Evolutionary conservation across 2,113 vertebrate genomes (phyloP).

Genomic region (Pristiophorus japonicus): DNA sequence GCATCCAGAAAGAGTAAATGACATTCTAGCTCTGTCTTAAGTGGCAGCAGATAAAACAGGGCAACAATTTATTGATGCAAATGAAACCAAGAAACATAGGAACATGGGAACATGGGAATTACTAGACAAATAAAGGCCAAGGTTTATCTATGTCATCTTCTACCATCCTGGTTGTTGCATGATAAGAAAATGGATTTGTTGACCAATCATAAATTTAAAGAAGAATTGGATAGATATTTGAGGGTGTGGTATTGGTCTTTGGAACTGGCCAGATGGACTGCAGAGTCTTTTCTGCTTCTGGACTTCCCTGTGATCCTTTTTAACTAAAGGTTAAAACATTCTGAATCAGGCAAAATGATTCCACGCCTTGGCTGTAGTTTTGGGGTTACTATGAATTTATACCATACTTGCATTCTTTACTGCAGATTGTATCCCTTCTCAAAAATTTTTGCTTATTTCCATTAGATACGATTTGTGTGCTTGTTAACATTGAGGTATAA

Average conservation of each 20-base stretch:
- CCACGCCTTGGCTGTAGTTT: neutral
- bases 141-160: no score
- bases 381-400: neutral
- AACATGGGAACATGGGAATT: no score
- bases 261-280: neutral
- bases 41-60: no score
- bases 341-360: neutral
- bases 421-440: neutral
- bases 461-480: neutral
- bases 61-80: no score
- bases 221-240: neutral
- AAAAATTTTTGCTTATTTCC: neutral
- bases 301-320: neutral
- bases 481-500: neutral
- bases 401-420: neutral
- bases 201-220: no score
- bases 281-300: neutral
- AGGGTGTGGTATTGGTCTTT: neutral
- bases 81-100: no score
- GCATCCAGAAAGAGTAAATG: neutral
- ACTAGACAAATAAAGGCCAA: no score
- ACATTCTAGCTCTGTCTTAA: neutral
- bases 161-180: no score
- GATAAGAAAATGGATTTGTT: no score
- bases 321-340: neutral